Conservation (phyloP, 2,797 vertebrate genomes). For the Distichodus sexfasciatus region DNA sequence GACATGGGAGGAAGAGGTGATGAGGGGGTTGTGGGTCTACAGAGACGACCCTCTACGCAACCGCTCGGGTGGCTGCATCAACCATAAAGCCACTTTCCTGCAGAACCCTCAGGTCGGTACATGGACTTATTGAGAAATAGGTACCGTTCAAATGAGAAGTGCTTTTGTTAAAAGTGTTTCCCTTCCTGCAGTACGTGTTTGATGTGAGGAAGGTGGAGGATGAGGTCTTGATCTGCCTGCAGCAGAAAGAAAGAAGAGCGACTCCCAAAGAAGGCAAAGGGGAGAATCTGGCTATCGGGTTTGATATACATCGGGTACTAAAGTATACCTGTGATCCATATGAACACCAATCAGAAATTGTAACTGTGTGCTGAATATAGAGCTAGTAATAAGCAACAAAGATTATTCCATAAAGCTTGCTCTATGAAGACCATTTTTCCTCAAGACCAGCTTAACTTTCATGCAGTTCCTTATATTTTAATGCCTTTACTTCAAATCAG, state of each 20-base stretch:
- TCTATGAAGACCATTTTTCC: no score
- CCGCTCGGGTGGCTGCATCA: conserved; percentile 88
- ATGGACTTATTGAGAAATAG: no score
- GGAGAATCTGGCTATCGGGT: conserved; percentile 93
- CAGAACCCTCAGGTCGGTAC: conserved; percentile 92
- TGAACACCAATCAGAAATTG: no score
- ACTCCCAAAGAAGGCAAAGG: conserved; percentile 81
- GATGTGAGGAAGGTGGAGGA: conserved; percentile 92
- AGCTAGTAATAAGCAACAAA: no score
- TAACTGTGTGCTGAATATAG: no score
- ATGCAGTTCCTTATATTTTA: no score
- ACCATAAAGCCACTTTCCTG: conserved; percentile 86
- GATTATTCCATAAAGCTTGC: no score
- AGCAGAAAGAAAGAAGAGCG: conserved; percentile 89
- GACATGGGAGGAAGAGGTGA: conserved; percentile 91
- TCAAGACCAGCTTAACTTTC: no score
- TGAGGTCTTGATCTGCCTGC: conserved; percentile 88
- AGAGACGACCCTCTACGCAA: conserved; percentile 79
- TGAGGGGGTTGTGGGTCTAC: conserved; percentile 75
- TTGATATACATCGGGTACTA: conserved; percentile 88
- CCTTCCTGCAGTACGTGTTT: conserved; percentile 79
- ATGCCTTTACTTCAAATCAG: no score
- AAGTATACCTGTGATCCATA: neutral
- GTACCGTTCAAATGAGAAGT: neutral
- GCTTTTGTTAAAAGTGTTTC: conserved; percentile 6